Evolutionary conservation across 1,140 invertebrate genomes (phyloP), one percentile per base, ranked within the genome.

Genomic region (Microvelia longipes): DNA sequence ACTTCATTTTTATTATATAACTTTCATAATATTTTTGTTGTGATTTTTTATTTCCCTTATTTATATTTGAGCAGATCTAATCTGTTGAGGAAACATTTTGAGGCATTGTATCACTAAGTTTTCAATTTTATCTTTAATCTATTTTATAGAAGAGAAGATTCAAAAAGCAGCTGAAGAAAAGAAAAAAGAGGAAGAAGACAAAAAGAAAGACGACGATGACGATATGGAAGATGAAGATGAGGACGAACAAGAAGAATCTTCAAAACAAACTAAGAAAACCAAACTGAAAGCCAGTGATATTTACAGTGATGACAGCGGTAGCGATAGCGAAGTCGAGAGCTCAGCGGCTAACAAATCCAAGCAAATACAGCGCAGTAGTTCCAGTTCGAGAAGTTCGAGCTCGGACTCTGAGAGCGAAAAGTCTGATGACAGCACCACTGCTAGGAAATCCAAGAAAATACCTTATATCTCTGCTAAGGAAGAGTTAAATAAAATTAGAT

Each of bases 281-380:
- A 88, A 92, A 77, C 81, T 94, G 67, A 96, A 94, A 81, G 91
- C 93, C 0, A 94, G 92, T 0, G 94, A 98, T 80, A 94, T 97
- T 74, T 97, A 97, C 79, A 96, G 94, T 0, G 94, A 97, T 78
- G 94, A 96, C 73, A 94, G 92, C 73, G 92, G 90, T 13, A 92
- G 88, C 70, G 90, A 88, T 73, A 87, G 85, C n/a, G 87, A 82
- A 65, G 85, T 5, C 5, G 24, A 26, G 2, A 24, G 11, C 62
- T 2, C 15, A 86, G 69, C 69, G 30, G 67, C 30, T 15, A 13
- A 71, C 68, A 25, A 74, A 71, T 66, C 35, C 13, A 68, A 70
- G 66, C 66, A 69, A 28, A 72, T 70, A 28, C 68, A 67, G 24
- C 73, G 75, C 11, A 75, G 76, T 30, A 76, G 75, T 68, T 75